Percentiles rank a stretch among this genome's conserved stretches.
phyloP scores from a whole-genome alignment of 2,888 invertebrate genomes.

The Belgica antarctica region DNA sequence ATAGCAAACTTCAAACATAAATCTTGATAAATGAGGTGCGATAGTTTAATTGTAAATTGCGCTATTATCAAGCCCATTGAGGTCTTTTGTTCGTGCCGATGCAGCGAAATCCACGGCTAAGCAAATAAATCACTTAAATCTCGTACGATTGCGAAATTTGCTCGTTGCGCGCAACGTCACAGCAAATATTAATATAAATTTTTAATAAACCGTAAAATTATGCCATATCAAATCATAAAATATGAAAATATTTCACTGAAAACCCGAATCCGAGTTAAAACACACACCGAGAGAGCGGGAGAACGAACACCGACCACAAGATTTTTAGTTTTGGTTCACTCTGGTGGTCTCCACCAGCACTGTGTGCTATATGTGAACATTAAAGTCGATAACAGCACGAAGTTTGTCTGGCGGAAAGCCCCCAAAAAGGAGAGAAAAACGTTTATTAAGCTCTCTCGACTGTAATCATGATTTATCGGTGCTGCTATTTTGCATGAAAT shows the following conservation, averaged over 20 bases:
- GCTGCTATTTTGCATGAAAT: constrained; percentile 41
- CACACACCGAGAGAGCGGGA: not conserved
- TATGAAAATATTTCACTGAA: constrained; percentile 22
- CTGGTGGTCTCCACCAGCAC: constrained; percentile 40
- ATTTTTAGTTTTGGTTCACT: constrained; percentile 17
- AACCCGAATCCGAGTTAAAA: not conserved
- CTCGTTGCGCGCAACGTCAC: constrained; percentile 7
- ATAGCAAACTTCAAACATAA: constrained; percentile 13
- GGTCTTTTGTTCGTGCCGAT: constrained; percentile 24
- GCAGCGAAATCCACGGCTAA: not conserved
- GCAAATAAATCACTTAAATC: constrained; percentile 14
- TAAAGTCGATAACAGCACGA: not conserved
- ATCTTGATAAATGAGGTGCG: constrained; percentile 5
- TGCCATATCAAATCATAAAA: constrained; percentile 43
- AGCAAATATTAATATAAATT: constrained; percentile 25
- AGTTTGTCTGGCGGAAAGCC: constrained; percentile 10
- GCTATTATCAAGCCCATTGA: constrained; percentile 11
- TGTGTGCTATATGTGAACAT: not conserved
- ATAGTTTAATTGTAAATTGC: not conserved
- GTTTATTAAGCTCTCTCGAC: constrained; percentile 37
- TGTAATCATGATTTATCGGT: constrained; percentile 42
- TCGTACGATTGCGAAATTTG: constrained; percentile 15
- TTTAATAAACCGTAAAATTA: constrained; percentile 41
- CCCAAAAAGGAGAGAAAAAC: constrained; percentile 6
- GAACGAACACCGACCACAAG: not conserved